Evolutionary conservation across 2,113 vertebrate genomes (phyloP).

Genomic region (Toxotes jaculatrix): DNA sequence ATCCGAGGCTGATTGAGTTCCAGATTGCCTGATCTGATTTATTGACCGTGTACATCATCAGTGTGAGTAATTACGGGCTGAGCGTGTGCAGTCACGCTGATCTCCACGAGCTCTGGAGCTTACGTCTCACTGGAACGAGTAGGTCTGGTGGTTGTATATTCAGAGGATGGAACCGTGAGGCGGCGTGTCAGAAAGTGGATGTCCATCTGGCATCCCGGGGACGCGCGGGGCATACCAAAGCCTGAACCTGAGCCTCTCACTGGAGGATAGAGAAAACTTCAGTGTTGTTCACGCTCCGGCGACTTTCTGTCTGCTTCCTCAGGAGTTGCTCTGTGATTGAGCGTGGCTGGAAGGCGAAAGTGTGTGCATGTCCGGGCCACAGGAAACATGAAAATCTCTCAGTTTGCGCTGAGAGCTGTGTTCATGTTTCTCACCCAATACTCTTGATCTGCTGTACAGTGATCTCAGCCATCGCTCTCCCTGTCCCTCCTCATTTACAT

Average conservation of each 20-base stretch:
- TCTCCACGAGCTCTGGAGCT: neutral
- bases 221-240: constrained; percentile 50
- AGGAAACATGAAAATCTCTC: constrained; percentile 75
- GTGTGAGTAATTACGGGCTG: constrained; percentile 29
- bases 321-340: constrained; percentile 70
- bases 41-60: constrained; percentile 45
- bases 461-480: constrained; percentile 41
- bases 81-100: constrained; percentile 22
- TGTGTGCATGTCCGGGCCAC: constrained; percentile 56
- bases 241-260: constrained; percentile 60
- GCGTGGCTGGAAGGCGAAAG: constrained; percentile 48
- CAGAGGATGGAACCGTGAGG: constrained; percentile 49
- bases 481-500: constrained; percentile 34
- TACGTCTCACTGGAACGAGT: constrained; percentile 10
- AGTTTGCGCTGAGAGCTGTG: constrained; percentile 61
- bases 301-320: constrained; percentile 70
- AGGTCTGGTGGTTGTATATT: constrained; percentile 54
- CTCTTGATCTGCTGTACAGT: constrained; percentile 65
- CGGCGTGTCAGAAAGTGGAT: constrained; percentile 60
- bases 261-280: constrained; percentile 67
- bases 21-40: constrained; percentile 53
- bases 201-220: constrained; percentile 55
- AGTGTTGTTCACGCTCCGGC: constrained; percentile 60
- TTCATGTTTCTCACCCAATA: constrained; percentile 74
- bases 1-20: constrained; percentile 44